Percentiles rank a stretch among this genome's conserved stretches.
Evolutionary conservation across 2,888 invertebrate species (phyloP).

Genomic region (Andrena minutula): DNA sequence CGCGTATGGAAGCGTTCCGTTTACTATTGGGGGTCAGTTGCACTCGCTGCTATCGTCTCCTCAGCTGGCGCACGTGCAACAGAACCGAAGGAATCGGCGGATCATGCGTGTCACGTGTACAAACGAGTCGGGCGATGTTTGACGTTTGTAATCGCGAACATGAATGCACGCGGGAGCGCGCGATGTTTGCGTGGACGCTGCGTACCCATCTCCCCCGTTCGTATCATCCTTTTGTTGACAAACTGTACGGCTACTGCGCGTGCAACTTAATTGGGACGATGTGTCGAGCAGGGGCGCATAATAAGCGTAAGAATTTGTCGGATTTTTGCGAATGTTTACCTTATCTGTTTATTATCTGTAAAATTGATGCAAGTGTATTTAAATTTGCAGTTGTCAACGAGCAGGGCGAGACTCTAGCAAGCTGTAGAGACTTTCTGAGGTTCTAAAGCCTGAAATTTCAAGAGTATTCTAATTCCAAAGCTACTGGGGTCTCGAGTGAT

Average conservation of each 20-base stretch:
- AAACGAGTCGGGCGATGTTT: not conserved
- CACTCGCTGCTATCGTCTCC: not conserved
- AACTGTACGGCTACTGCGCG: not conserved
- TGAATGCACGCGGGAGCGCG: not conserved
- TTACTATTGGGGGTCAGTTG: not conserved
- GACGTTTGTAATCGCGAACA: not conserved
- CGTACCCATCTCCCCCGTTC: not conserved
- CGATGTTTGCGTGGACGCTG: not conserved
- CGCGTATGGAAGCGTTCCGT: not conserved
- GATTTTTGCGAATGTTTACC: not conserved
- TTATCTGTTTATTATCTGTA: no score
- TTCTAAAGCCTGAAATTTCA: not conserved
- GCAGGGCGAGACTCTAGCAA: not conserved
- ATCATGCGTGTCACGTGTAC: constrained; percentile 2
- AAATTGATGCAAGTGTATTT: not conserved
- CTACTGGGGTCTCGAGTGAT: not conserved
- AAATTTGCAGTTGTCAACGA: not conserved
- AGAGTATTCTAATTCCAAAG: not conserved
- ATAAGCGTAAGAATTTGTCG: not conserved
- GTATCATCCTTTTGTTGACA: not conserved
- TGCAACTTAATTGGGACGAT: not conserved
- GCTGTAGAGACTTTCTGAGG: not conserved
- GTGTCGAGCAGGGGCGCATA: not conserved
- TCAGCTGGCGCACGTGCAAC: not conserved
- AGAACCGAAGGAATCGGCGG: not conserved